Conservation (phyloP, 53 echinoderm and acorn worm genomes). For the Echinometra lucunter region DNA sequence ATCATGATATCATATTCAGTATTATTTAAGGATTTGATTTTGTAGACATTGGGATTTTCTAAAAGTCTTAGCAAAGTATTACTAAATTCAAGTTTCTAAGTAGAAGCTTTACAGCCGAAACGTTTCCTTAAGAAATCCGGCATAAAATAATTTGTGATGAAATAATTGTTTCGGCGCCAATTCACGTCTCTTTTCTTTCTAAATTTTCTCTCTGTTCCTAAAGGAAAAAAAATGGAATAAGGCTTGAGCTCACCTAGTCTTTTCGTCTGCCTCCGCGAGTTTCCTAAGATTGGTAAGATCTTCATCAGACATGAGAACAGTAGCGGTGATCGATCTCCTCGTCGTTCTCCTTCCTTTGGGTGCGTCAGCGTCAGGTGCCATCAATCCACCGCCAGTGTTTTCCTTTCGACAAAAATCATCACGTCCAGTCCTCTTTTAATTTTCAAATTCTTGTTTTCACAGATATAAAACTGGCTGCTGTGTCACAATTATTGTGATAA, state of each 20-base stretch:
- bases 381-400: slow-evolving; percentile 38
- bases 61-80: too few species aligned
- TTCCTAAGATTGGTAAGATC: slow-evolving; percentile 81
- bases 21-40: too few species aligned
- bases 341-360: slow-evolving; percentile 73
- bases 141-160: not conserved
- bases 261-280: slow-evolving; percentile 55
- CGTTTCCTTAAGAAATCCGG: too few species aligned
- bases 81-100: too few species aligned
- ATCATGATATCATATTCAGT: too few species aligned
- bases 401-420: slow-evolving; percentile 64
- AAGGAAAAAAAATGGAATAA: not conserved
- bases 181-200: not conserved
- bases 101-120: too few species aligned
- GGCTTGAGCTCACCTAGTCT: not conserved
- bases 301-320: slow-evolving; percentile 87
- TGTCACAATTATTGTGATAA: not conserved
- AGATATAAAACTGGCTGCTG: not conserved
- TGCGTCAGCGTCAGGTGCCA: slow-evolving; percentile 31
- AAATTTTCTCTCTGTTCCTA: not conserved
- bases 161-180: not conserved
- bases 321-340: slow-evolving; percentile 92
- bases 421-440: slow-evolving; percentile 41
- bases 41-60: too few species aligned
- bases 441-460: not conserved